Percentiles rank a stretch among this genome's conserved stretches.
Conservation (phyloP, 2,888 invertebrate genomes). For the Himalopsyche japonica region DNA sequence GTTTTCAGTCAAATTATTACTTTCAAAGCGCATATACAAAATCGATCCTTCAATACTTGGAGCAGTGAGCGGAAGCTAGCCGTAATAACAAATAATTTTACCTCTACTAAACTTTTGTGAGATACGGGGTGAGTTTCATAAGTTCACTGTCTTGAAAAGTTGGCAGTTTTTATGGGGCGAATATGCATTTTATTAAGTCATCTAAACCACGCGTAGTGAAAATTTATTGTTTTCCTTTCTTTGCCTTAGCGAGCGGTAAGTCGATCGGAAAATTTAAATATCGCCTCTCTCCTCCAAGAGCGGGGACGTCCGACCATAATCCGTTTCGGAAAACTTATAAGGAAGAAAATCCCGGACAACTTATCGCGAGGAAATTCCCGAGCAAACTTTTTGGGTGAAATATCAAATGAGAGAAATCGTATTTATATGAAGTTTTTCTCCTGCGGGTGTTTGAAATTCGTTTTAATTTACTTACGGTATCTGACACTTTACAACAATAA, state of each 20-base stretch:
- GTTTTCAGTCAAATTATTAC: no score
- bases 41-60: no score
- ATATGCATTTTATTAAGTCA: background rate
- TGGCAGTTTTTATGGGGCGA: background rate
- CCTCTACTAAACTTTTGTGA: no score
- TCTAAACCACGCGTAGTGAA: background rate
- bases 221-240: constrained; percentile 18
- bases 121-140: background rate
- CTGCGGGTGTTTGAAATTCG: background rate
- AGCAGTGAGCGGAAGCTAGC: no score
- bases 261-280: constrained; percentile 40
- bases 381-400: constrained; percentile 12
- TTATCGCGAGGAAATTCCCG: constrained; percentile 7
- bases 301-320: constrained; percentile 19
- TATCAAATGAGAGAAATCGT: constrained; percentile 8
- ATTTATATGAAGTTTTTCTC: background rate
- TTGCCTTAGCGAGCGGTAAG: constrained; percentile 13
- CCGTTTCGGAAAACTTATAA: constrained; percentile 28
- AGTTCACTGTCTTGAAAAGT: background rate
- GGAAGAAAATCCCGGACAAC: constrained; percentile 12
- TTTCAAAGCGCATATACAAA: no score
- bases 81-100: no score
- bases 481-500: background rate
- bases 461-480: background rate
- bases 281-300: constrained; percentile 11